These are phyloP conservation scores for Andrena dorsata DNA, from an alignment of 2,888 invertebrate species.

Conservation along the genomic window DNA sequence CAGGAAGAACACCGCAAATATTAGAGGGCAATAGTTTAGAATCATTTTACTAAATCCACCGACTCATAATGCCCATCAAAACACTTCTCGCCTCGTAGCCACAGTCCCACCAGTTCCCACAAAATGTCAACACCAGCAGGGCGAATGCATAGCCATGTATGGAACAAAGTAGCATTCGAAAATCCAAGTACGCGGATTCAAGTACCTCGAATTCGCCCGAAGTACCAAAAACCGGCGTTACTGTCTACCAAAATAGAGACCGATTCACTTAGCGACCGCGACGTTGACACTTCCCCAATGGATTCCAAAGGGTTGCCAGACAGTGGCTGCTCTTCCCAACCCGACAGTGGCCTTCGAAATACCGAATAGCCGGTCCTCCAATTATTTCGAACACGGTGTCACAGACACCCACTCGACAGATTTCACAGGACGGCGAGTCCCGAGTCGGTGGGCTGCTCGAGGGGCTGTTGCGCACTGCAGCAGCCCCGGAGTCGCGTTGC, in stretches of 20 bases:
- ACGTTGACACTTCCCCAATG: too few relatives aligned
- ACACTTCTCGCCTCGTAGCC: neutral
- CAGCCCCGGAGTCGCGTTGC: constrained; percentile 56
- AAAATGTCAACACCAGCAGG: neutral
- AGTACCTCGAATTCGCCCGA: neutral
- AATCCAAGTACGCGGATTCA: neutral
- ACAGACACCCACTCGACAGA: neutral
- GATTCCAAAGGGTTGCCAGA: too few relatives aligned
- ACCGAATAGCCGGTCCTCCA: too few relatives aligned
- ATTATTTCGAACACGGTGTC: neutral
- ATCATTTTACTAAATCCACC: neutral
- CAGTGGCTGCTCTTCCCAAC: too few relatives aligned
- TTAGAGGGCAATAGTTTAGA: neutral
- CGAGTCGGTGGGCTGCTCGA: neutral
- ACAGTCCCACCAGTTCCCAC: neutral
- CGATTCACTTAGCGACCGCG: too few relatives aligned
- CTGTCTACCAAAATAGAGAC: too few relatives aligned
- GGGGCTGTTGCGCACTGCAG: constrained; percentile 75
- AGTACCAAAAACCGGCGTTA: too few relatives aligned
- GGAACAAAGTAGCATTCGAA: neutral
- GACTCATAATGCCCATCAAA: neutral
- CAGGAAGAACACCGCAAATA: neutral
- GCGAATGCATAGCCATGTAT: neutral
- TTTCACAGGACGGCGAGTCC: neutral
- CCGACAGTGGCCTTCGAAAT: too few relatives aligned